Base-by-base conservation (phyloP, 2,113 vertebrate species). In the Periophthalmodon schlosseri region DNA sequence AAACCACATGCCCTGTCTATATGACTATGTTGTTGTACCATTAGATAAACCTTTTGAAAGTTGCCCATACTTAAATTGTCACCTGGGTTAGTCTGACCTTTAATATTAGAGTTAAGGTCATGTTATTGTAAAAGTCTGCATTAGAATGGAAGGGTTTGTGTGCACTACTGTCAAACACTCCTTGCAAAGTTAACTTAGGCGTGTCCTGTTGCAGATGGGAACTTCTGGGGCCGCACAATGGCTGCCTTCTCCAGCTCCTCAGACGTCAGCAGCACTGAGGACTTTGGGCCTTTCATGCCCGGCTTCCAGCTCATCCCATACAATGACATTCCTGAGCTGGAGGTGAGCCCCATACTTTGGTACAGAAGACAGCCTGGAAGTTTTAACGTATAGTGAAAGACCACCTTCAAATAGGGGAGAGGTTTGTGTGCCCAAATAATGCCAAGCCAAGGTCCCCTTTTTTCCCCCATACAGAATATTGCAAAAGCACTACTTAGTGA, bases 181-280 rank as follows among this genome's bases (percentile, higher is more conserved):
- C 8, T 34, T 11, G 15, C 24, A 24, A 68, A 47, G n/a, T n/a
- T 68, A 10, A 47, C 4, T 14, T 70, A 68, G 4, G 3, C 23
- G 74, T 10, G 47, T 23, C 1, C 63, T 75, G 24, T 67, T 21
- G 36, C 23, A 99, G 97, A 90, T 69, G 97, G 97, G n/a, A 99
- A 99, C 82, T 99, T 99, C 84, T 99, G 98, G 98, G 98, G 98
- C 3, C 95, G 97, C 66, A 99, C 98, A 0, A 74, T 99, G 93
- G 95, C 96, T 9, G 97, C 98, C 28, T 91, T 99, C 84, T 99
- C 97, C 70, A 97, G 95, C 86, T 99, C 98, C 14, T 96, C 94
- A 0, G 98, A 99, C 80, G 96, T 97, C 0, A 95, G 94, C 79
- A 97, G 97, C 79, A 99, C 96, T 0, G 96, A 99, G 23, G 98